Percentiles rank a stretch among this genome's conserved stretches.
phyloP scores from a whole-genome alignment of 2,797 vertebrate genomes.

The Kryptolebias ocellatus region DNA sequence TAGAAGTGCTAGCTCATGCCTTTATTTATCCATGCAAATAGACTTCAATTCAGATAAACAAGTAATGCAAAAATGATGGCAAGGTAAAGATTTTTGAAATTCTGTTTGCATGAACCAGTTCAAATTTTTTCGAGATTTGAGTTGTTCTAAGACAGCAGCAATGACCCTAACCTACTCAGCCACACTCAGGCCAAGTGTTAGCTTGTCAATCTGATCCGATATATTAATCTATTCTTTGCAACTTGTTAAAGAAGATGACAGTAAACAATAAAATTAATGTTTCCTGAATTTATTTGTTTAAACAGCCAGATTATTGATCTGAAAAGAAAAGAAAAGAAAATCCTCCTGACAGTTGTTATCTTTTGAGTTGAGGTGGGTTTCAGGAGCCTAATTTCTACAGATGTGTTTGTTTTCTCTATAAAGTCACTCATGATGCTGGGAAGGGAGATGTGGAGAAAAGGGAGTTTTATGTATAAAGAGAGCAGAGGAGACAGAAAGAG shows the following conservation, averaged over 20 bases:
- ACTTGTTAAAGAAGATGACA: neutral
- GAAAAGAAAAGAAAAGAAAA: conserved; percentile 49
- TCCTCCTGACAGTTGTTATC: conserved; percentile 29
- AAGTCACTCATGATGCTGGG: conserved; percentile 41
- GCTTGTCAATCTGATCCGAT: too few species aligned
- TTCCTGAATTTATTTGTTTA: conserved; percentile 1
- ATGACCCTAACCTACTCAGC: too few species aligned
- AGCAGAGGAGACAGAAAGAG: conserved; percentile 44
- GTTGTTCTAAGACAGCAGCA: too few species aligned
- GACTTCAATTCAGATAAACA: too few species aligned
- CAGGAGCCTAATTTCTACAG: conserved; percentile 27
- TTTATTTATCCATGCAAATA: too few species aligned
- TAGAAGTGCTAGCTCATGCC: too few species aligned
- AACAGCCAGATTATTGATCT: conserved; percentile 37
- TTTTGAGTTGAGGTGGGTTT: conserved; percentile 10
- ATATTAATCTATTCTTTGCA: neutral
- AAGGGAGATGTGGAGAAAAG: conserved; percentile 26
- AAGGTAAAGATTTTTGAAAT: too few species aligned
- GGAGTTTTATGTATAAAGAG: conserved; percentile 62
- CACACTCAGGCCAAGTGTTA: too few species aligned
- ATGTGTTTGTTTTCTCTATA: conserved; percentile 48
- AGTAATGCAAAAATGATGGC: too few species aligned
- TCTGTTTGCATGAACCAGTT: too few species aligned
- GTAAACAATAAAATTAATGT: neutral
- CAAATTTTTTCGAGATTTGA: too few species aligned